Conservation (phyloP, 2,113 vertebrate species). For the Anguilla japonica region DNA sequence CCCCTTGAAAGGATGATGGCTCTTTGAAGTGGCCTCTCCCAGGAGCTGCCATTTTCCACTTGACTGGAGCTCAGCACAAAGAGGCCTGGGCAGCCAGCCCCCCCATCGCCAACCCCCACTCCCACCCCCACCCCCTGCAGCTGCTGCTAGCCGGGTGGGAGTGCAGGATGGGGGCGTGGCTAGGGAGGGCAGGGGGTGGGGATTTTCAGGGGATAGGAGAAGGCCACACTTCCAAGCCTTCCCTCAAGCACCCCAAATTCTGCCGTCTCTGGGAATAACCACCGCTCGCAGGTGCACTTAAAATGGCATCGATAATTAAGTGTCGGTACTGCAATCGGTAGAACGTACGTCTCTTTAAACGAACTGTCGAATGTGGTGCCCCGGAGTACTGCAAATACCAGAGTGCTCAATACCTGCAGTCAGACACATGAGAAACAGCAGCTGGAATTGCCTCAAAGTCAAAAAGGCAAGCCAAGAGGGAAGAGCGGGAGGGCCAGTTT, state of each 20-base stretch:
- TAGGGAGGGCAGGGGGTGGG: slow-evolving; percentile 40
- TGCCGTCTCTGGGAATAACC: slow-evolving; percentile 24
- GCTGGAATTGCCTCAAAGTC: too few species aligned
- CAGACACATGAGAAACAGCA: too few species aligned
- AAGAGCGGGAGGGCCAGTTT: too few species aligned
- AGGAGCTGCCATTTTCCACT: slow-evolving; percentile 73
- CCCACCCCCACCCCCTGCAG: slow-evolving; percentile 58
- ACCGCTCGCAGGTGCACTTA: background rate
- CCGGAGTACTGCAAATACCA: too few species aligned
- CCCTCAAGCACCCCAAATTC: background rate
- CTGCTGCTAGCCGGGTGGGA: slow-evolving; percentile 61
- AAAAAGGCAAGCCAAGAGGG: too few species aligned
- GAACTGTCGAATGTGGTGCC: too few species aligned
- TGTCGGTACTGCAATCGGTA: background rate
- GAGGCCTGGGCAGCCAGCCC: slow-evolving; percentile 37
- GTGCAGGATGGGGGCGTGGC: slow-evolving; percentile 21
- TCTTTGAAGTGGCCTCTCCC: slow-evolving; percentile 72
- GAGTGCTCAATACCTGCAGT: too few species aligned
- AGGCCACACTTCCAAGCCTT: background rate
- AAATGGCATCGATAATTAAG: slow-evolving; percentile 4
- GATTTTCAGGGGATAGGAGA: slow-evolving; percentile 41
- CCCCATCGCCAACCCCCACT: background rate
- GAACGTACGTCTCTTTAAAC: too few species aligned
- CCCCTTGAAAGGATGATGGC: slow-evolving; percentile 71
- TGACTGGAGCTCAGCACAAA: slow-evolving; percentile 70